Evolutionary conservation across 2,888 invertebrate species (phyloP), one percentile per base, ranked within the genome.

Genomic region (Apodemia duryi): DNA sequence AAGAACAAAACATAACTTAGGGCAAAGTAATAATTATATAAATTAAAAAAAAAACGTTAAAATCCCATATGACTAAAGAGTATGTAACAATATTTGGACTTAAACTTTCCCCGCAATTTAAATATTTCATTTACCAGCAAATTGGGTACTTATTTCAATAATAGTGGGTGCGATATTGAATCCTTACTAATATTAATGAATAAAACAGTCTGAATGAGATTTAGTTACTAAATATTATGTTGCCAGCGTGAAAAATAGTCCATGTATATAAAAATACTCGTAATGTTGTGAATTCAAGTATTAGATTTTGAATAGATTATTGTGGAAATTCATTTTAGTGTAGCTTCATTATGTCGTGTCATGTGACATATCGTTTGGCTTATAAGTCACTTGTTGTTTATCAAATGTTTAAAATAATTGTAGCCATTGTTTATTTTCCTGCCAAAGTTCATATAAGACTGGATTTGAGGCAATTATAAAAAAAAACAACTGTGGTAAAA

Each of bases 201-300:
- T 54, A 32, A 54, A 10, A 32, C 29, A 9, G 29, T 54, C 29
- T 54, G 54, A 54, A 29, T 41, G 63, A 63, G 32, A 21, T 60
- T 61, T 38, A 61, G 46, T 61, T 64, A 61, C 29, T 64, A 35
- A 51, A 46, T 49, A n/a, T 63, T 61, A 61, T 61, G 51, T 61
- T 61, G 41, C 49, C 63, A 38, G 35, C 52, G 43, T 60, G 66
- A 65, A 65, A 57, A 65, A 65, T 66, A 61, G 61, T 67, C 49
- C 54, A 60, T 65, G 51, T 65, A 57, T 62, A 66, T 66, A 63
- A 66, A 38, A 72, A 70, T 71, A 72, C 71, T 71, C 71, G 62
- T 70, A 66, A 68, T 65, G 71, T 73, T 74, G 70, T 70, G 73
- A 72, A 65, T 62, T 60, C 49, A 49, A 63, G 65, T 49, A 52